A percentile compares a stretch with the other conserved stretches of the same genome.
Evolutionary conservation across 1,140 invertebrate species (phyloP).

Genomic region (Leptoteleia sp.): DNA sequence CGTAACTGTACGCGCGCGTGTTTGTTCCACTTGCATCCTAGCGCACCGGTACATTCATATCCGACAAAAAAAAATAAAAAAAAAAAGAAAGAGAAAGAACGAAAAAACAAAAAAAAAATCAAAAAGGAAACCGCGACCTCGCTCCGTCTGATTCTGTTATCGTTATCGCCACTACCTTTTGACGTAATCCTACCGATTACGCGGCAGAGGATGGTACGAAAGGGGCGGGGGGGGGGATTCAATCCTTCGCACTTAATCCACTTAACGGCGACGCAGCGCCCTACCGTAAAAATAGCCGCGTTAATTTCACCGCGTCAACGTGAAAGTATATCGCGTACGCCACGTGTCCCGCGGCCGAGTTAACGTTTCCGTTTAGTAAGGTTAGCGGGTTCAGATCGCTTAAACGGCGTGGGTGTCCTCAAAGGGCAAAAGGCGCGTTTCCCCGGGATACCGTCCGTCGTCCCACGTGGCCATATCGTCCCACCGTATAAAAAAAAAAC

Average conservation of each 20-base stretch:
- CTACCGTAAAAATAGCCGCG: conserved; percentile 15
- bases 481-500: no score
- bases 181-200: no score
- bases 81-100: no score
- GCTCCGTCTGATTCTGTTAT: conserved; percentile 12
- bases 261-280: not conserved
- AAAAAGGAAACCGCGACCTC: conserved; percentile 13
- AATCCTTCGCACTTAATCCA: not conserved
- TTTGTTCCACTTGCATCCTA: conserved; percentile 74
- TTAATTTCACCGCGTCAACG: conserved; percentile 25
- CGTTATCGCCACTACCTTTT: not conserved
- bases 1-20: conserved; percentile 69
- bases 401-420: not conserved
- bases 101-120: no score
- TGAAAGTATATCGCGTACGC: conserved; percentile 33
- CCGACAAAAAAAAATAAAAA: conserved; percentile 43
- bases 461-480: no score
- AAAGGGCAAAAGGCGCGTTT: not conserved
- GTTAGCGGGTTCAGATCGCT: no score
- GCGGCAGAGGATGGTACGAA: no score
- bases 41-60: conserved; percentile 69
- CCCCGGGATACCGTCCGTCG: no score
- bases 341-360: conserved; percentile 32
- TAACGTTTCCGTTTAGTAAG: conserved; percentile 36
- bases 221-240: no score